Conservation (phyloP, 1,140 invertebrate species). For the Stegodyphus dumicola region DNA sequence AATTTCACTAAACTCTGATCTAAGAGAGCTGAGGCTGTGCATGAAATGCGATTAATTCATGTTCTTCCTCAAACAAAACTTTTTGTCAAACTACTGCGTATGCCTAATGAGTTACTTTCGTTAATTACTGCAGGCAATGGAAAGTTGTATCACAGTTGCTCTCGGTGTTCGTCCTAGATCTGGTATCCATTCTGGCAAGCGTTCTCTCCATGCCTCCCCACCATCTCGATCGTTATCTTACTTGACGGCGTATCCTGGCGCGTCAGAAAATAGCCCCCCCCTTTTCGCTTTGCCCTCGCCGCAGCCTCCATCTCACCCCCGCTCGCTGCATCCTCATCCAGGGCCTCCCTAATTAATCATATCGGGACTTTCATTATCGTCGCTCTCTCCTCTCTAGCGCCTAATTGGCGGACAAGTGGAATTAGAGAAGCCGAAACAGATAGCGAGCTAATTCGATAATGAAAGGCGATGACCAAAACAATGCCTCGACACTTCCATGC, state of each 20-base stretch:
- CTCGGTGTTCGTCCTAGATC: too few species aligned
- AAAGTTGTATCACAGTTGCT: too few species aligned
- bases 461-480: constrained; percentile 54
- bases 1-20: too few species aligned
- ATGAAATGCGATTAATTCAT: too few species aligned
- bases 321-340: not conserved
- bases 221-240: not conserved
- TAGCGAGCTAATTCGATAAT: constrained; percentile 45
- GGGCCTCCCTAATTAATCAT: constrained; percentile 39
- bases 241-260: not conserved
- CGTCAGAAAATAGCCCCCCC: not conserved
- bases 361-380: constrained; percentile 16
- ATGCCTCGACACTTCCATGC: constrained; percentile 12
- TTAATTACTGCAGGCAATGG: too few species aligned
- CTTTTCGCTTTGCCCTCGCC: not conserved
- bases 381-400: constrained; percentile 18
- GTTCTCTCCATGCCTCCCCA: not conserved
- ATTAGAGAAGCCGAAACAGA: constrained; percentile 21
- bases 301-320: not conserved
- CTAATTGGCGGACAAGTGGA: constrained; percentile 51
- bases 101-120: too few species aligned
- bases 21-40: too few species aligned
- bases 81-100: too few species aligned
- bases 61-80: too few species aligned
- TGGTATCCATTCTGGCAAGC: too few species aligned